phyloP scores from a whole-genome alignment of 2,888 invertebrate genomes.

The Dicroscelio sp. region DNA sequence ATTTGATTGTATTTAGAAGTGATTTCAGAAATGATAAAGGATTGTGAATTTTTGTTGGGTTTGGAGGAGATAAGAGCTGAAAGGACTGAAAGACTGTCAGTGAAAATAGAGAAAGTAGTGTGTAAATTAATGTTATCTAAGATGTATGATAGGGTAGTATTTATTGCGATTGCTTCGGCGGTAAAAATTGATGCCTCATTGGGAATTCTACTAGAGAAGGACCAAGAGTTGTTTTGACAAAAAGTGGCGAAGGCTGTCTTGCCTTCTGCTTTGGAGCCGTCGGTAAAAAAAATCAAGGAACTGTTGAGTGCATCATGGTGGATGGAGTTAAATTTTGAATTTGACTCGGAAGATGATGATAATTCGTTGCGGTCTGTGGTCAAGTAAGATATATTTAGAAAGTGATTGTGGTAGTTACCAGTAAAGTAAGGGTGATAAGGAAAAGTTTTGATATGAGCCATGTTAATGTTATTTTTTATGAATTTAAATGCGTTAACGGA shows the following conservation, averaged over 20 bases:
- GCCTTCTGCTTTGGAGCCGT: background rate
- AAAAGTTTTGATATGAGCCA: no score
- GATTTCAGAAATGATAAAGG: background rate
- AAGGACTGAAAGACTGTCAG: slow-evolving; percentile 26
- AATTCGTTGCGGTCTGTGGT: no score
- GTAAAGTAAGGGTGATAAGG: no score
- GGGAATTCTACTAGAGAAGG: background rate
- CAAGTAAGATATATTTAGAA: no score
- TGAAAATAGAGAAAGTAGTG: background rate
- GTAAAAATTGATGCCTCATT: background rate
- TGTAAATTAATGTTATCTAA: background rate
- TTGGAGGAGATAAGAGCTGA: background rate
- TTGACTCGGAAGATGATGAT: no score
- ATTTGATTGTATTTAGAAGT: background rate
- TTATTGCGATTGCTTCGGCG: background rate
- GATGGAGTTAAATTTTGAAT: background rate
- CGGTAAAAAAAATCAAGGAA: background rate
- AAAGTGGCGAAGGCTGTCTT: background rate
- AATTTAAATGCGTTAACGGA: no score
- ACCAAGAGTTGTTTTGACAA: background rate
- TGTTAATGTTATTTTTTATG: no score
- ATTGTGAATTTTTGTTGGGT: background rate
- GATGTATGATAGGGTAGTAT: background rate
- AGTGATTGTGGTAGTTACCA: no score
- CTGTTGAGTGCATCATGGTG: background rate